Evolutionary conservation across 1,140 invertebrate genomes (phyloP).

Genomic region (silkworm (Bombyx mori)): DNA sequence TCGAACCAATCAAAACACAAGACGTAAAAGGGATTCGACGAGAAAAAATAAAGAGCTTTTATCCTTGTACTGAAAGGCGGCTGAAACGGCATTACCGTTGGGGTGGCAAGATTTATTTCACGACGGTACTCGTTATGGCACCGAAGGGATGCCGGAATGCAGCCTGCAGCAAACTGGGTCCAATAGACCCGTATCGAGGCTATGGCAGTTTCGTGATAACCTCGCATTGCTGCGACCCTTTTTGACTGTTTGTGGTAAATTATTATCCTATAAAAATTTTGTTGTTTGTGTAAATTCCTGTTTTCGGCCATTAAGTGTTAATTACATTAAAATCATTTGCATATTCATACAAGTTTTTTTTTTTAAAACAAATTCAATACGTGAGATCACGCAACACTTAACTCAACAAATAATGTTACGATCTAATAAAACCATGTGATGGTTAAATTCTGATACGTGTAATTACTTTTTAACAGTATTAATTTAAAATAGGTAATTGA

Average conservation of each 20-base stretch:
- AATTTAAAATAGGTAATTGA: no score
- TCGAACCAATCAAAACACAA: slow-evolving; percentile 50
- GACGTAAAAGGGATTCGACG: slow-evolving; percentile 50
- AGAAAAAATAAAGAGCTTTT: slow-evolving; percentile 64
- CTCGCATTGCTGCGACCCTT: no score
- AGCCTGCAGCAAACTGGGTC: slow-evolving; percentile 31
- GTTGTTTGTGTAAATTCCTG: no score
- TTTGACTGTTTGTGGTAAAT: no score
- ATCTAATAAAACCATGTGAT: no score
- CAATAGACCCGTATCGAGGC: slow-evolving; percentile 15
- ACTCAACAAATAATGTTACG: no score
- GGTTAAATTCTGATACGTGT: no score
- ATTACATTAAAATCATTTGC: not conserved
- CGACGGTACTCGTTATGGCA: slow-evolving; percentile 60
- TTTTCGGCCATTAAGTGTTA: no score
- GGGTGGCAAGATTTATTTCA: slow-evolving; percentile 65
- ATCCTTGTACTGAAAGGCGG: slow-evolving; percentile 48
- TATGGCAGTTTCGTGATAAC: no score
- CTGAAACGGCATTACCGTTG: slow-evolving; percentile 35
- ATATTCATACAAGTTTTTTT: not conserved
- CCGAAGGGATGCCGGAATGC: slow-evolving; percentile 55
- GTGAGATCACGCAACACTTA: no score
- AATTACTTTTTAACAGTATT: no score
- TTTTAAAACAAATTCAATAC: not conserved
- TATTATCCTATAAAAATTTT: no score